A percentile compares a stretch with the other conserved stretches of the same genome.
phyloP scores from a whole-genome alignment of 2,113 vertebrate species.

The Sigmodon hispidus region DNA sequence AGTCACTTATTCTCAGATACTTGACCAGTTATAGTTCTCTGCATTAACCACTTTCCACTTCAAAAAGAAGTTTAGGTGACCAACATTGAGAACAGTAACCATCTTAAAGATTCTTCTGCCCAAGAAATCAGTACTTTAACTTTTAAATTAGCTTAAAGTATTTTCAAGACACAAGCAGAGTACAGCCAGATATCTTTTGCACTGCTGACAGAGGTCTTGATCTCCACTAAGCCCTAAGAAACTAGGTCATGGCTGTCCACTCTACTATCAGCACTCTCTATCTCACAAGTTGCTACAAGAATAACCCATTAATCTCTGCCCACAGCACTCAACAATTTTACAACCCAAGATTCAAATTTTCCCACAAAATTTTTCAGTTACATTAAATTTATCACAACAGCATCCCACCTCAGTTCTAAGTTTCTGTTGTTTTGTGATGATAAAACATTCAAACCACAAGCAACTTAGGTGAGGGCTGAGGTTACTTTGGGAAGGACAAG shows the following conservation, averaged over 20 bases:
- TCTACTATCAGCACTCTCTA: background rate
- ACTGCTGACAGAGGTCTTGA: background rate
- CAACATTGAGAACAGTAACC: background rate
- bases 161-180: background rate
- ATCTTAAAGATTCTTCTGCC: background rate
- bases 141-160: background rate
- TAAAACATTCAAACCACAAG: background rate
- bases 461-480: background rate
- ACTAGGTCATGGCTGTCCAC: background rate
- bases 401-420: too few relatives aligned
- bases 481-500: background rate
- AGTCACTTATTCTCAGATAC: background rate
- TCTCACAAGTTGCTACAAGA: too few relatives aligned
- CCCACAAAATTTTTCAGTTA: too few relatives aligned
- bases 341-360: background rate
- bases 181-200: background rate
- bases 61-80: background rate
- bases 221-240: background rate
- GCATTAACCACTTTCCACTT: background rate
- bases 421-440: background rate
- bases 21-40: background rate
- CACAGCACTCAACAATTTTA: background rate
- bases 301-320: too few relatives aligned
- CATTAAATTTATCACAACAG: background rate
- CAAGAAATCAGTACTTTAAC: background rate